Base-by-base conservation (phyloP, 2,888 invertebrate genomes). In the Subacronicta megacephala region DNA sequence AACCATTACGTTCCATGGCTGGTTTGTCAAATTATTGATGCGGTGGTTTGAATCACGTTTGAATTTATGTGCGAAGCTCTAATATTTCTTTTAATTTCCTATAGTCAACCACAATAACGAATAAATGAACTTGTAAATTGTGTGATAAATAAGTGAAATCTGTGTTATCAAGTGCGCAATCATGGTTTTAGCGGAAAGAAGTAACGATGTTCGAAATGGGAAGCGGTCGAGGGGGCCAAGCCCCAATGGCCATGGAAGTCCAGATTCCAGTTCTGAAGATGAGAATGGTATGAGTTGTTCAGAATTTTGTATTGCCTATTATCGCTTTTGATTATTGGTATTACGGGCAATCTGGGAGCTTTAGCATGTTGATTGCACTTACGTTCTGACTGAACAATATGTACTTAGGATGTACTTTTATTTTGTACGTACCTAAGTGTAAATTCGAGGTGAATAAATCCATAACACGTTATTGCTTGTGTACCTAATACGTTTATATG, bases 161-260 rank as follows among this genome's bases (percentile, higher is more conserved):
- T 77, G 81, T 83, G 80, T 70, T 78, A 74, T 65, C 65, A 71
- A 84, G 85, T 86, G 84, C 58, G 62, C 68, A 82, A 95, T 93
- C 89, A 98, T 98, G 98, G 98, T 98, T 88, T 95, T 98, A 89
- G 97, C 98, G 29, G 98, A 98, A 89, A 96, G 97, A 94, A 97
- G 97, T 94, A 96, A 95, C 79, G 98, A 98, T 89, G 96, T 97
- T 82, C 95, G 97, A 85, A 98, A 98, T 94, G 98, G 98, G 74
- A 96, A 97, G 84, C 96, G 98, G 92, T 98, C 98, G 80, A 95
- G 98, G 89, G 98, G 98, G 88, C 97, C 98, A 86, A 98, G 98
- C 95, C 98, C 98, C 77, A 98, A 98, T 95, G 97, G 97, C 93
- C 95, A 94, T 87, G 96, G 95, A 83, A 96, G 96, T 85, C 96